These are phyloP conservation scores for Agriopis leucophaearia DNA, from an alignment of 2,888 invertebrate species.

Conservation along the genomic window DNA sequence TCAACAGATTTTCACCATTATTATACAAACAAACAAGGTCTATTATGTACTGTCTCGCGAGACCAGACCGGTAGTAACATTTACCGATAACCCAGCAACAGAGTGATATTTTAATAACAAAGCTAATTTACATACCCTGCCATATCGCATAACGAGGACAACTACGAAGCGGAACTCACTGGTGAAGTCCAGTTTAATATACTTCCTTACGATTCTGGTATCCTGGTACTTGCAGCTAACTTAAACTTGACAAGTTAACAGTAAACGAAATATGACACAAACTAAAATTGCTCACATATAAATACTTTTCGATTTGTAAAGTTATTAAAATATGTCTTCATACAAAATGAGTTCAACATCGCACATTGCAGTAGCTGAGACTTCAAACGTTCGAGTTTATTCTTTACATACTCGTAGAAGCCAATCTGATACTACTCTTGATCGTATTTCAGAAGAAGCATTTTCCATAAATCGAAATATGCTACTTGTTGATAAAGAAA, in stretches of 20 bases:
- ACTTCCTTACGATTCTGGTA: slow-evolving; percentile 35
- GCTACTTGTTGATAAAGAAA: slow-evolving; percentile 21
- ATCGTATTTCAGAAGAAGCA: slow-evolving; percentile 22
- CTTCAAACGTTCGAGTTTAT: background rate
- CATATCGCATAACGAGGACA: slow-evolving; percentile 22
- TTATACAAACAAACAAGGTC: slow-evolving; percentile 11
- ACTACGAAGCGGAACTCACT: slow-evolving; percentile 19
- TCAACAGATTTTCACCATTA: slow-evolving; percentile 8
- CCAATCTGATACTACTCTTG: slow-evolving; percentile 17
- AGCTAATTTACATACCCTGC: slow-evolving; percentile 19
- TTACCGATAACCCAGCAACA: slow-evolving; percentile 23
- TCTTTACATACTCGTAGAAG: slow-evolving; percentile 23
- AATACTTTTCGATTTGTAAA: background rate
- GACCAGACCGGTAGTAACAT: slow-evolving; percentile 21
- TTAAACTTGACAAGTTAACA: slow-evolving; percentile 35
- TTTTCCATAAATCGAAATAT: slow-evolving; percentile 4
- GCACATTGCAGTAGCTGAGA: background rate
- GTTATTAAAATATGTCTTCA: background rate
- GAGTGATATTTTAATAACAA: slow-evolving; percentile 16
- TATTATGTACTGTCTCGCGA: slow-evolving; percentile 3
- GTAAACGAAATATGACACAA: slow-evolving; percentile 18
- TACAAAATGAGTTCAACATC: background rate
- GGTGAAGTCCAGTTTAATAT: slow-evolving; percentile 5
- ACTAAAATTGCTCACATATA: background rate
- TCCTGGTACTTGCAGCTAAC: slow-evolving; percentile 39